Conservation (phyloP, 2,888 invertebrate genomes). For the Xanthorhoe designata region DNA sequence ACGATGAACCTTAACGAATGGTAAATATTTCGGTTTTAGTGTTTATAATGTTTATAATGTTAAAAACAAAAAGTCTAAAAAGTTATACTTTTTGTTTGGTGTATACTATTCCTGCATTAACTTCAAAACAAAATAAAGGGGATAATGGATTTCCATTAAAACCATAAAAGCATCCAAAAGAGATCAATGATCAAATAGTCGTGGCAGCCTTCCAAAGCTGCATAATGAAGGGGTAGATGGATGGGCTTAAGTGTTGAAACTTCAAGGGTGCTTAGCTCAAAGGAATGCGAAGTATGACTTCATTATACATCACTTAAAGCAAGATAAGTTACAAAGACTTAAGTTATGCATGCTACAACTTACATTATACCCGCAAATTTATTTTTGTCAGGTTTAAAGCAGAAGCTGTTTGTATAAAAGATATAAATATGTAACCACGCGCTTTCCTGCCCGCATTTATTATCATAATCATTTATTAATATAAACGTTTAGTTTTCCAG, state of each 20-base stretch:
- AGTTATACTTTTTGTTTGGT: too few relatives aligned
- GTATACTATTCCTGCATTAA: too few relatives aligned
- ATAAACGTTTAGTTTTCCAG: too few relatives aligned
- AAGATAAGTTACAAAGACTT: conserved; percentile 17
- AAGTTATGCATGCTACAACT: not conserved
- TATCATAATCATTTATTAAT: too few relatives aligned
- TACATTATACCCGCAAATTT: not conserved
- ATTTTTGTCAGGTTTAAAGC: not conserved
- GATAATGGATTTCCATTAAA: conserved; percentile 2
- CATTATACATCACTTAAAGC: conserved; percentile 26
- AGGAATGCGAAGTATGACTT: conserved; percentile 29
- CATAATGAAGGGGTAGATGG: conserved; percentile 28
- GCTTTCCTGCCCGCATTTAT: too few relatives aligned
- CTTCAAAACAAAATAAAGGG: not conserved
- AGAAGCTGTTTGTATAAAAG: too few relatives aligned
- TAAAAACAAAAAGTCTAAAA: too few relatives aligned
- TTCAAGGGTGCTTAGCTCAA: conserved; percentile 26
- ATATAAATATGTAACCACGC: conserved; percentile 1
- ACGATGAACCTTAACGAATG: too few relatives aligned
- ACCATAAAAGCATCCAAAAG: conserved; percentile 17
- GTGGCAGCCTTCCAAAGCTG: conserved; percentile 27
- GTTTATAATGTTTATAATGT: too few relatives aligned
- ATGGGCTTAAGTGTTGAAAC: conserved; percentile 25
- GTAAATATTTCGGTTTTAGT: too few relatives aligned
- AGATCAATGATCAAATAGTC: conserved; percentile 14